Evolutionary conservation across 2,888 invertebrate species (phyloP), one percentile per base, ranked within the genome.

Genomic region (Tenodera sinensis): DNA sequence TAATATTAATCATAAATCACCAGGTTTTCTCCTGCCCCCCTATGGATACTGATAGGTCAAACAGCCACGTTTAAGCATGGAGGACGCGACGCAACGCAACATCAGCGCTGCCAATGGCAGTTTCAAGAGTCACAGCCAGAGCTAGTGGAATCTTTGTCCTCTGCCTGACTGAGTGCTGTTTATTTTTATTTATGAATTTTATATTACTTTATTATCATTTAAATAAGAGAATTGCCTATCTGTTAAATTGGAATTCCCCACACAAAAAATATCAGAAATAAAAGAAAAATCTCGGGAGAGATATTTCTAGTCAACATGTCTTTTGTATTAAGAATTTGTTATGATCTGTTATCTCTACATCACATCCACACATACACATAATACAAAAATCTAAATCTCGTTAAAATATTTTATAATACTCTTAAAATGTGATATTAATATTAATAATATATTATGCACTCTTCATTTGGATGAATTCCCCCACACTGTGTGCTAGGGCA

Each of bases 51-150:
- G 85, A 88, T 82, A 30, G 87, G 88, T 83, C 88, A 34, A 87
- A 87, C 83, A 89, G 85, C 89, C 89, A 84, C 88, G 84, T 88
- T 81, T 88, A 84, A 89, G 81, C 88, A 85, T 88, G 90, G 90
- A 85, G 90, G 84, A 83, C 15, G 87, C 88, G 84, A 83, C 15
- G 87, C 88, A 86, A 83, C 88, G 89, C 88, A 83, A 84, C 25
- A 42, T 30, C 81, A 54, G 88, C 85, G 90, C 90, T 88, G 85
- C 88, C 88, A 90, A 89, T 91, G 91, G 91, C 91, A 91, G 91
- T 91, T 91, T 90, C 90, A 89, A 90, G 90, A 91, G 91, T 91
- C 91, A 91, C 91, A 91, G 91, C 91, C 91, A 90, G 91, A 89
- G 90, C 90, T 90, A 90, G 89, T 89, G 90, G 88, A 88, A 88